Base-by-base conservation (phyloP, 2,888 invertebrate genomes). In the Nudaria mundana region DNA sequence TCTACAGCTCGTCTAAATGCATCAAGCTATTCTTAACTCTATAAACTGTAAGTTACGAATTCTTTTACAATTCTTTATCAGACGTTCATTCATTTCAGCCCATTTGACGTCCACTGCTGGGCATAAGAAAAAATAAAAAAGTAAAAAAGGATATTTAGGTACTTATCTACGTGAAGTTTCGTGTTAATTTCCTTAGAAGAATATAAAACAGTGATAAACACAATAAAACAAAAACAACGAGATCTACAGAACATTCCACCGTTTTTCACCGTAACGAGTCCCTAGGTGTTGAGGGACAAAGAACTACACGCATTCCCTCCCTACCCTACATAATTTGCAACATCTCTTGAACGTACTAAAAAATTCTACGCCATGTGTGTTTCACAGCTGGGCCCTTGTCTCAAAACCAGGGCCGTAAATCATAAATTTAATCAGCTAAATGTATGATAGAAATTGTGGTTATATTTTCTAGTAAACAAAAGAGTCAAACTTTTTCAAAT, bases 1-100 rank as follows among this genome's bases (percentile, higher is more conserved):
- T 46, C 64, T 67, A 66, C 63, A 66, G 56, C 54, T 45, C 37
- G 49, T 48, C 52, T 40, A 45, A 38, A 44, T 37, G 45, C 16
- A 14, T 12, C 36, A 36, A 36, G 7, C 25, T 38, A 26, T 15
- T 28, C 7, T 5, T 25, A 3, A 24, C 6, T 10, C 11, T 25
- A 6, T 1, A 3, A 10, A 2, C 5, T 5, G 2, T 8, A 5
- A 6, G 11, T 25, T 25, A n/a, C n/a, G n/a, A n/a, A n/a, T n/a
- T n/a, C n/a, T n/a, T n/a, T n/a, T n/a, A n/a, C n/a, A n/a, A n/a
- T n/a, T n/a, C n/a, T n/a, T n/a, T n/a, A n/a, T n/a, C n/a, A n/a
- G n/a, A n/a, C n/a, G n/a, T n/a, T n/a, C n/a, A n/a, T n/a, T n/a
- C n/a, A n/a, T n/a, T n/a, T n/a, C n/a, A n/a, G n/a, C n/a, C n/a